Base-by-base conservation (phyloP, 2,113 vertebrate genomes). In the Xiphophorus maculatus region DNA sequence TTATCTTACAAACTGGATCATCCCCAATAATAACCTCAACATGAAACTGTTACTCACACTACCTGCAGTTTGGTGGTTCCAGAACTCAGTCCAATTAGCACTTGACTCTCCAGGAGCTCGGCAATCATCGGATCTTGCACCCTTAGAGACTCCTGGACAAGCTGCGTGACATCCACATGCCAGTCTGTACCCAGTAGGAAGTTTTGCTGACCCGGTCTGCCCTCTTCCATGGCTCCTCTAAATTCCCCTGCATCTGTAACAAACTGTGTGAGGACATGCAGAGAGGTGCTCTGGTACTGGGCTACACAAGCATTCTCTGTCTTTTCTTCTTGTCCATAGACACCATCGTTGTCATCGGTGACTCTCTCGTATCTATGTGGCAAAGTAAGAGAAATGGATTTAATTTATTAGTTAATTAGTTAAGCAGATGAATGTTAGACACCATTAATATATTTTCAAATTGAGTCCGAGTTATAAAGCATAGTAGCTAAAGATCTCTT, bases 21-120 rank as follows among this genome's bases (percentile, higher is more conserved):
- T 3, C 51, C 2, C 2, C 5, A n/a, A 58, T 3, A n/a, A 58
- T 10, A n/a, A 58, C 22, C 7, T 25, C 7, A 8, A 30, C 4
- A 8, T 19, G 4, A 63, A 63, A 63, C 30, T 19, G 17, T 2
- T 35, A 19, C 13, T 25, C 40, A 74, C 25, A 44, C 69, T 74
- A 99, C 98, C 96, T 99, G 97, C 73, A 99, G 89, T 0, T 96
- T 96, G 28, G 97, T 96, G 93, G 95, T 95, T 2, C 98, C 98
- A 0, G 94, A 82, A 68, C 94, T 96, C 54, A 93, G 88, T 11
- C 98, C 97, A 0, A 96, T 89, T 30, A 99, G 77, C 58, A 97
- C 83, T 42, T 94, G 93, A 69, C 95, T 94, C 0, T 95, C 94
- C 83, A 92, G 92, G 2, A 99, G 94, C 17, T 87, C 93, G 74